A percentile compares a stretch with the other conserved stretches of the same genome.
phyloP scores from a whole-genome alignment of 2,797 vertebrate species.

The Hirundo rustica region DNA sequence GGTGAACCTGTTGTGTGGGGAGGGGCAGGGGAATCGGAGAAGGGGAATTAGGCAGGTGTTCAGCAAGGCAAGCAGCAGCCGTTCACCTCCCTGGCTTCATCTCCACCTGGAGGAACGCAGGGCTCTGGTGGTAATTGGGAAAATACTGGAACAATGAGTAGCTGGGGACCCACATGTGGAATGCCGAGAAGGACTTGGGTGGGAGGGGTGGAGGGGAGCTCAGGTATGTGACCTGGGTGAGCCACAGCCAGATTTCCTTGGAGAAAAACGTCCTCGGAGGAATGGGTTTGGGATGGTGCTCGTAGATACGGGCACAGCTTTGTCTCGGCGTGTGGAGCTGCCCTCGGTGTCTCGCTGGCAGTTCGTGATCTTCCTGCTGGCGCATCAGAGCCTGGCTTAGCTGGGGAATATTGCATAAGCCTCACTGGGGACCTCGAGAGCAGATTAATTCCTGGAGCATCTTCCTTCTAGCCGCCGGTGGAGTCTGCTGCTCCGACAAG shows the following conservation, averaged over 20 bases:
- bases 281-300: background rate
- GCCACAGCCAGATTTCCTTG: background rate
- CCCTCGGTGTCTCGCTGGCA: background rate
- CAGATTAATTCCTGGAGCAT: conserved; percentile 42
- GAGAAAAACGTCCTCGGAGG: background rate
- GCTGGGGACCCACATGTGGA: background rate
- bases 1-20: background rate
- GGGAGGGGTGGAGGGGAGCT: background rate
- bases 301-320: fast-evolving
- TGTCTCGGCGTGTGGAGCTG: background rate
- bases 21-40: background rate
- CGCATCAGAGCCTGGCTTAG: background rate
- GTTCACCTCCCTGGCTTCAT: background rate
- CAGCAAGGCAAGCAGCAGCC: background rate
- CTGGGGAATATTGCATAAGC: background rate
- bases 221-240: background rate
- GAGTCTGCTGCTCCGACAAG: background rate
- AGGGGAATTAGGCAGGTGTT: conserved; percentile 42
- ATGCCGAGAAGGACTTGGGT: background rate
- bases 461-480: background rate
- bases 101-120: background rate
- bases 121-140: background rate
- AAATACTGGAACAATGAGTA: background rate
- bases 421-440: background rate
- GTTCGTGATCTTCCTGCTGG: background rate